Conservation (phyloP, 2,888 invertebrate genomes). For the Polymixis lichenea region DNA sequence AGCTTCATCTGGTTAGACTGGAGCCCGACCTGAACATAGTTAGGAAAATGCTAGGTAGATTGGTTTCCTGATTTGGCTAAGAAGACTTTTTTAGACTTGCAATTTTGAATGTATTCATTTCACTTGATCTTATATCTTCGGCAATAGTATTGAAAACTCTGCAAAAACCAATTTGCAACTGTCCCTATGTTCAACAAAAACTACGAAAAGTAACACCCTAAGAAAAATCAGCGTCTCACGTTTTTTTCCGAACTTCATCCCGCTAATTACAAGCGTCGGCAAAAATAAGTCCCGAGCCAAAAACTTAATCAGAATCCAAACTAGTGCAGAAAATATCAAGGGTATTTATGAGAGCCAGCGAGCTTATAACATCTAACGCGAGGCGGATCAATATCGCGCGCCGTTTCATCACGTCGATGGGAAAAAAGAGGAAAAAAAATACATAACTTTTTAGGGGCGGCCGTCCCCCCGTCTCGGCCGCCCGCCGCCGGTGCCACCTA, state of each 20-base stretch:
- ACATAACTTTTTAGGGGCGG: constrained; percentile 90
- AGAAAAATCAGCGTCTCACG: constrained; percentile 21
- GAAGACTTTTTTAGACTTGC: no score
- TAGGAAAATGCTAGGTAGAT: no score
- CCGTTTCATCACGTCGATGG: constrained; percentile 89
- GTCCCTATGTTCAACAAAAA: background rate
- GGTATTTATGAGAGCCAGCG: constrained; percentile 44
- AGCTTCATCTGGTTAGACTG: no score
- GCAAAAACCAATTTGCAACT: background rate
- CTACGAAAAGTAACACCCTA: background rate
- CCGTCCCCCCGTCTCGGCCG: constrained; percentile 73
- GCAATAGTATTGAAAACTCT: background rate
- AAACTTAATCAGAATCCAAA: constrained; percentile 47
- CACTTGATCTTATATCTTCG: background rate
- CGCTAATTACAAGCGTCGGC: constrained; percentile 44
- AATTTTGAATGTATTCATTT: background rate
- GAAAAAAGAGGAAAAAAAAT: constrained; percentile 90
- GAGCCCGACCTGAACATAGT: no score
- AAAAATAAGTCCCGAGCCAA: constrained; percentile 48
- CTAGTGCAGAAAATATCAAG: constrained; percentile 59
- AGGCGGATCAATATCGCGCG: constrained; percentile 87
- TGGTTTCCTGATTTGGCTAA: background rate
- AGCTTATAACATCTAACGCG: constrained; percentile 66
- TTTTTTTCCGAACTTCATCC: constrained; percentile 15
- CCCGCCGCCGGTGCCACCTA: constrained; percentile 72